Base-by-base conservation (phyloP, 2,113 vertebrate genomes). In the Forbesichthys papilliferus region DNA sequence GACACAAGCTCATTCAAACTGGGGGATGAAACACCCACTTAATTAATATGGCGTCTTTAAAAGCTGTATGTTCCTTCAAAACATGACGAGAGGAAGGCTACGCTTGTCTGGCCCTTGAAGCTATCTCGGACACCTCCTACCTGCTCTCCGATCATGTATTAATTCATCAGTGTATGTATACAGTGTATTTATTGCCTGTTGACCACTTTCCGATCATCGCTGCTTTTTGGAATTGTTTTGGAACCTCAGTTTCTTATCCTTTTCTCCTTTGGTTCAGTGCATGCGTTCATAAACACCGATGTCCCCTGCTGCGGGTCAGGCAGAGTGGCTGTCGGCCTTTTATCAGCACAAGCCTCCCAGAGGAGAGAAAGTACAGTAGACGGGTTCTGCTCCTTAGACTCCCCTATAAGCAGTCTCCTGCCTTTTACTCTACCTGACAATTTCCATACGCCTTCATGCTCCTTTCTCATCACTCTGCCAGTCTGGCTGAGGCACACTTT, bases 281-380 rank as follows among this genome's bases (percentile, higher is more conserved):
- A 73, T 78, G 70, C 67, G 73, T 80, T 77, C 79, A 83, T 85
- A 86, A 78, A 51, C 5, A n/a, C 65, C 61, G 69, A 81, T 73
- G 79, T 85, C 79, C 42, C 42, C 69, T 67, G 61, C 73, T 61
- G 10, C 56, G 3, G 75, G 64, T 66, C 77, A 69, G 64, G 48
- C 60, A 82, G 84, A 83, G 82, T 85, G 78, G 75, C 67, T 20
- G 61, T 61, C 64, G n/a, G 36, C 49, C 62, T 80, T 79, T 77
- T 81, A 84, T 11, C 73, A 78, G n/a, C 14, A 27, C 3, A 9
- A 69, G 69, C 65, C 66, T 66, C 5, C 18, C 49, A 64, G 69
- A 52, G 60, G 69, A 52, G 60, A 48, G 52, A 73, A 68, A 13
- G 3, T 7, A 3, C 1, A 3, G 20, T 10, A 57, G 48, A 56